A percentile compares a stretch with the other conserved stretches of the same genome.
Conservation (phyloP, 1,140 invertebrate species). For the Cydia pomonella region DNA sequence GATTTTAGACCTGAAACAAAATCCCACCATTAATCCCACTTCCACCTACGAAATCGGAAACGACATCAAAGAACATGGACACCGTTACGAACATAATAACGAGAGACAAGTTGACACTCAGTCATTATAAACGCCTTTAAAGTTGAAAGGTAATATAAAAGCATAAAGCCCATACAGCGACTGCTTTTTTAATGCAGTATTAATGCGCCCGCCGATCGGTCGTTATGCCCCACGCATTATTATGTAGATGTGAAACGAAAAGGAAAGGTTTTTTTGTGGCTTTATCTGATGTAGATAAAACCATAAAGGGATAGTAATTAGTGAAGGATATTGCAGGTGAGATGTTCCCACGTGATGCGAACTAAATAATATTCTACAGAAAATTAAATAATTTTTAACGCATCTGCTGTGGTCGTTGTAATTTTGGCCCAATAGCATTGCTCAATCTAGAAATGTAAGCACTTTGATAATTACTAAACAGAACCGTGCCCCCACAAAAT, state of each 20-base stretch:
- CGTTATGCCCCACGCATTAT: conserved; percentile 73
- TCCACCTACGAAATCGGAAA: conserved; percentile 28
- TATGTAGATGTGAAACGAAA: conserved; percentile 76
- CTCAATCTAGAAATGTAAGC: conserved; percentile 43
- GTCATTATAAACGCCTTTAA: conserved; percentile 54
- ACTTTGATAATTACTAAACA: conserved; percentile 53
- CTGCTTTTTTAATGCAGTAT: conserved; percentile 23
- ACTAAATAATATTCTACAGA: conserved; percentile 20
- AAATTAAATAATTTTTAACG: conserved; percentile 4
- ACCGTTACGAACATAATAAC: conserved; percentile 53
- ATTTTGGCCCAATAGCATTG: conserved; percentile 34
- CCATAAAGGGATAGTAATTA: conserved; percentile 59
- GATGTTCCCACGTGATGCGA: conserved; percentile 59
- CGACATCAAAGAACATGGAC: conserved; percentile 38
- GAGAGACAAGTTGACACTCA: conserved; percentile 48
- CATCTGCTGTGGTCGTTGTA: conserved; percentile 32
- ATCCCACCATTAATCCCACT: conserved; percentile 12
- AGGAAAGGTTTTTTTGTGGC: conserved; percentile 60
- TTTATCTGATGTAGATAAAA: conserved; percentile 71
- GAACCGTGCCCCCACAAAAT: conserved; percentile 14
- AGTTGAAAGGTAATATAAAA: conserved; percentile 13
- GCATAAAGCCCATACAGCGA: background rate
- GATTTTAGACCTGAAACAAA: conserved; percentile 9
- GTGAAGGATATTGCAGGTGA: conserved; percentile 60
- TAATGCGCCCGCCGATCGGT: conserved; percentile 56